Evolutionary conservation across 2,797 vertebrate genomes (phyloP).

Genomic region (Ptychobarbus kaznakovi): DNA sequence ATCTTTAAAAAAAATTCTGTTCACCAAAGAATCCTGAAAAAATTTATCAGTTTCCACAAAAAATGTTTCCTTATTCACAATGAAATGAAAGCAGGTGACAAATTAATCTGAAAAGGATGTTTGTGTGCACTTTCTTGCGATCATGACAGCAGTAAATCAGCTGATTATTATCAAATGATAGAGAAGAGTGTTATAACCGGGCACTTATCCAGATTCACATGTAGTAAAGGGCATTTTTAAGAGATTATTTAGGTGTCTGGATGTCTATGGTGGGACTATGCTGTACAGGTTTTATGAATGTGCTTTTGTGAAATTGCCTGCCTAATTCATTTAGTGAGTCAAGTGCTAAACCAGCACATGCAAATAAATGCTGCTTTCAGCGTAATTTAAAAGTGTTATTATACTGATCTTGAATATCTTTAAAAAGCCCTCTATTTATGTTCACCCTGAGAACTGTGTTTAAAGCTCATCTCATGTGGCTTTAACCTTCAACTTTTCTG

Average conservation of each 20-base stretch:
- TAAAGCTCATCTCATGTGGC: slow-evolving; percentile 47
- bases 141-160: neutral
- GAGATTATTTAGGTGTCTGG: slow-evolving; percentile 2
- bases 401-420: slow-evolving; percentile 27
- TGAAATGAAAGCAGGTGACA: slow-evolving; percentile 8
- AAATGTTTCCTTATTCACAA: neutral
- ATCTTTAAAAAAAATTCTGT: no score
- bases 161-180: slow-evolving; percentile 12
- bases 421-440: slow-evolving; percentile 34
- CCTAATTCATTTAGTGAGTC: neutral
- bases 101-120: neutral
- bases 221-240: neutral
- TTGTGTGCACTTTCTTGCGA: neutral
- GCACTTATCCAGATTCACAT: neutral
- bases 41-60: neutral
- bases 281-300: neutral
- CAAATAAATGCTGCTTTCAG: slow-evolving; percentile 28
- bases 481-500: slow-evolving; percentile 51
- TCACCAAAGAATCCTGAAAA: neutral
- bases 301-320: neutral
- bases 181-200: neutral
- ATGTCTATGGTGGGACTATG: neutral
- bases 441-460: slow-evolving; percentile 46
- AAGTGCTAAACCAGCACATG: slow-evolving; percentile 10
- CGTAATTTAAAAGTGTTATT: slow-evolving; percentile 7